phyloP scores from a whole-genome alignment of 2,113 vertebrate species.

The Colius striatus region DNA sequence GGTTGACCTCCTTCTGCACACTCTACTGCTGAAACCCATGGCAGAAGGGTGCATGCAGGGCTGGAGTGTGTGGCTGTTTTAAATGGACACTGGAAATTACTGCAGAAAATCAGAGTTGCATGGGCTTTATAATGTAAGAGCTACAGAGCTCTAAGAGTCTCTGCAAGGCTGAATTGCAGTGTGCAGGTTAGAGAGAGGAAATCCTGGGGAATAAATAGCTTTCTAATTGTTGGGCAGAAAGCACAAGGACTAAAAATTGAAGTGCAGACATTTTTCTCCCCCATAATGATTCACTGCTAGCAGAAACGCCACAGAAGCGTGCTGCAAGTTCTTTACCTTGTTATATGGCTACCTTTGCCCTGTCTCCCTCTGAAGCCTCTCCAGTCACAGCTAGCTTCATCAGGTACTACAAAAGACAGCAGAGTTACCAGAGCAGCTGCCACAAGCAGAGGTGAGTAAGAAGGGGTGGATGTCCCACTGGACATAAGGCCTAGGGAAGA shows the following conservation, averaged over 20 bases:
- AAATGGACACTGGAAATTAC: background rate
- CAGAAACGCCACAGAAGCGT: background rate
- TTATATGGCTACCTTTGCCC: background rate
- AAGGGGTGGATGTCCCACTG: background rate
- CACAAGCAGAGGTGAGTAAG: background rate
- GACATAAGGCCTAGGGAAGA: background rate
- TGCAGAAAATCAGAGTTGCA: background rate
- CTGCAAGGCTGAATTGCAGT: background rate
- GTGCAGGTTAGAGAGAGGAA: background rate
- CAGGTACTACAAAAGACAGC: background rate
- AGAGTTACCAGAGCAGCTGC: background rate
- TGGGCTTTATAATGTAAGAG: background rate
- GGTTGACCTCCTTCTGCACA: background rate
- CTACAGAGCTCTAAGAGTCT: background rate
- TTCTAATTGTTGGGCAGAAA: background rate
- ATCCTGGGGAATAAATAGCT: background rate
- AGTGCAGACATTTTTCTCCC: background rate
- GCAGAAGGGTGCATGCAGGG: fast-evolving
- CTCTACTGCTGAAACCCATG: background rate
- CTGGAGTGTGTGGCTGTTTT: fast-evolving
- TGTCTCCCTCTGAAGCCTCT: background rate
- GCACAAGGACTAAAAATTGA: background rate
- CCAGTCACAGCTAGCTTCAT: background rate
- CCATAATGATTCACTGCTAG: background rate
- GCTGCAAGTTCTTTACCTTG: background rate